phyloP scores from a whole-genome alignment of 2,113 vertebrate genomes.

The Myrmecophaga tridactyla region DNA sequence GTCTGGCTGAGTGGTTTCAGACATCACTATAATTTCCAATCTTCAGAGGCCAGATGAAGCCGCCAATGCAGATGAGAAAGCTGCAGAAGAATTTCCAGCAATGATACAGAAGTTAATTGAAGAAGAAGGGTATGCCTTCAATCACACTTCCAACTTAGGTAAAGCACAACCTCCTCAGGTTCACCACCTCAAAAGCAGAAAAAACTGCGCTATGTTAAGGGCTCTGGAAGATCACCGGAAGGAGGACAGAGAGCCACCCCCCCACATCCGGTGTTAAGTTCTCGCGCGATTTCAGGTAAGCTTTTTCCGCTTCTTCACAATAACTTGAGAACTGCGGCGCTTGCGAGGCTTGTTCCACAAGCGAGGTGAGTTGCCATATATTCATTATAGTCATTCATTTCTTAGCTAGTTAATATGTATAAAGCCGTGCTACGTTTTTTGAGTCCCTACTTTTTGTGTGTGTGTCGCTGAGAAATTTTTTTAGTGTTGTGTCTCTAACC shows the following conservation, averaged over 20 bases:
- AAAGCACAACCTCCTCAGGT: neutral
- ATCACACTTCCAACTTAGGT: neutral
- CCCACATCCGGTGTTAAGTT: too few relatives aligned
- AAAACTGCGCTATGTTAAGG: neutral
- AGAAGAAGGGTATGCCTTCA: neutral
- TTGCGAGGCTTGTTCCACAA: neutral
- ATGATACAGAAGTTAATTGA: neutral
- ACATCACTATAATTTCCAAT: neutral
- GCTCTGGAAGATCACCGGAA: neutral
- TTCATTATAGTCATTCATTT: neutral
- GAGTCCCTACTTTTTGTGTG: neutral
- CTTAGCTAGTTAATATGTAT: neutral
- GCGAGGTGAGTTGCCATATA: neutral
- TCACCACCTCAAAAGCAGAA: neutral
- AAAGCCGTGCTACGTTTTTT: neutral
- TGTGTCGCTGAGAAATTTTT: neutral
- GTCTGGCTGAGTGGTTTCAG: neutral
- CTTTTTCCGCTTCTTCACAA: neutral
- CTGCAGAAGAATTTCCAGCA: neutral
- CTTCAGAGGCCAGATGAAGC: neutral
- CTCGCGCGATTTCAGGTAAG: neutral
- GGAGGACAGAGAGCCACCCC: neutral
- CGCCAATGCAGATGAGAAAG: neutral
- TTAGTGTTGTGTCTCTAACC: neutral
- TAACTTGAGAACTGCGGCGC: neutral